Evolutionary conservation across 2,113 vertebrate genomes (phyloP).

Genomic region (Thunnus thynnus): DNA sequence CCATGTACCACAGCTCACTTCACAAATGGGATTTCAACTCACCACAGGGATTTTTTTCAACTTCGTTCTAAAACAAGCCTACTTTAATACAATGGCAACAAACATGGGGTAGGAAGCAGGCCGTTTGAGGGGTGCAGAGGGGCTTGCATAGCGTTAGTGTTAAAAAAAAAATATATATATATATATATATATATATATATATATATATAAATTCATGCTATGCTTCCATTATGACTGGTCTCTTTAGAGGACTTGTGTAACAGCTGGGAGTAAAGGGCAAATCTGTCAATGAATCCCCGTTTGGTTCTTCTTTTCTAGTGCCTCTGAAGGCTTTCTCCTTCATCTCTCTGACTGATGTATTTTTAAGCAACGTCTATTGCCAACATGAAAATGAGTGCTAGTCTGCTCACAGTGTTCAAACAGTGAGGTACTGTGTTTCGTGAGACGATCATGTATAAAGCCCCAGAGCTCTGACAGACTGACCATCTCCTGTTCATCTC

Average conservation of each 20-base stretch:
- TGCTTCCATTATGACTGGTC: slow-evolving; percentile 40
- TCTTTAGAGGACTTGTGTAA: slow-evolving; percentile 64
- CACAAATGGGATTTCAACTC: slow-evolving; percentile 71
- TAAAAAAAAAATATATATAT: slow-evolving; percentile 14
- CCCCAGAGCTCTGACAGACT: slow-evolving; percentile 14
- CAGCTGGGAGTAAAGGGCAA: slow-evolving; percentile 61
- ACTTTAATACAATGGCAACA: slow-evolving; percentile 49
- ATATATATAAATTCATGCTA: slow-evolving; percentile 10
- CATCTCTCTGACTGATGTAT: slow-evolving; percentile 68
- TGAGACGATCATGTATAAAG: slow-evolving; percentile 24
- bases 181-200: slow-evolving; percentile 41
- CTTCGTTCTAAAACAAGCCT: slow-evolving; percentile 38
- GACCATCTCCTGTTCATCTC: slow-evolving; percentile 15
- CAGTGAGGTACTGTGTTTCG: slow-evolving; percentile 33
- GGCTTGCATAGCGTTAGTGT: slow-evolving; percentile 33
- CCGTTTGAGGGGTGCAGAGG: slow-evolving; percentile 33
- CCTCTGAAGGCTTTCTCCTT: slow-evolving; percentile 58
- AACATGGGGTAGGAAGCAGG: slow-evolving; percentile 31
- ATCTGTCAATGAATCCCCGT: slow-evolving; percentile 63
- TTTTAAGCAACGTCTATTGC: slow-evolving; percentile 64
- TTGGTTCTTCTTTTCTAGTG: slow-evolving; percentile 48
- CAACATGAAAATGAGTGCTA: slow-evolving; percentile 53
- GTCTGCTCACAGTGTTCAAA: slow-evolving; percentile 32
- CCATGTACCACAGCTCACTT: slow-evolving; percentile 50
- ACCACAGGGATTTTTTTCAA: slow-evolving; percentile 50